A percentile compares a stretch with the other conserved stretches of the same genome.
These are phyloP conservation scores for Meteorus sp. DNA, from an alignment of 1,140 invertebrate genomes.

Conservation along the genomic window DNA sequence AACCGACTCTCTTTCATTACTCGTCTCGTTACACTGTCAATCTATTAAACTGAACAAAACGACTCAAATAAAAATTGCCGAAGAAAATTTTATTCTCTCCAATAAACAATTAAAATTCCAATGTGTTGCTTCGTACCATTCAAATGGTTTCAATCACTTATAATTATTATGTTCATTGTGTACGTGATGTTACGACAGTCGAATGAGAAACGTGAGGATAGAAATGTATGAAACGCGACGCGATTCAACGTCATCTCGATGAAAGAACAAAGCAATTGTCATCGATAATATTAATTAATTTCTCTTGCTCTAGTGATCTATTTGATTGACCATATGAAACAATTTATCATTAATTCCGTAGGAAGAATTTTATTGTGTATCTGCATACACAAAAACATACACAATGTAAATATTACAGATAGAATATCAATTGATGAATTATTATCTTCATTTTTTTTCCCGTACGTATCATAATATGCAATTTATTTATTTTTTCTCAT, in stretches of 20 bases:
- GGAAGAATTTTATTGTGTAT: neutral
- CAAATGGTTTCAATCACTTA: constrained; percentile 3
- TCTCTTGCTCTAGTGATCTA: too few species aligned
- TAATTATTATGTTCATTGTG: too few species aligned
- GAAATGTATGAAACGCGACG: constrained; percentile 44
- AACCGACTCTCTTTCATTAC: constrained; percentile 9
- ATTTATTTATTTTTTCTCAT: neutral
- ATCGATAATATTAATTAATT: too few species aligned
- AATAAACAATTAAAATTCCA: constrained; percentile 2
- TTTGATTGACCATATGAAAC: too few species aligned
- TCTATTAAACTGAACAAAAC: too few species aligned
- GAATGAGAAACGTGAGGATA: too few species aligned
- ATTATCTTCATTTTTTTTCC: too few species aligned
- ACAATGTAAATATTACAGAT: too few species aligned
- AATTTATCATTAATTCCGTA: neutral
- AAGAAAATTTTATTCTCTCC: neutral
- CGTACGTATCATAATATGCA: too few species aligned
- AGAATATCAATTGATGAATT: too few species aligned
- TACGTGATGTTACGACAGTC: too few species aligned
- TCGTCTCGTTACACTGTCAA: constrained; percentile 8
- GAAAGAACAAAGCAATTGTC: neutral
- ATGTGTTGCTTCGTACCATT: constrained; percentile 23
- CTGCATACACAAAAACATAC: too few species aligned
- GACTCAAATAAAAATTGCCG: neutral
- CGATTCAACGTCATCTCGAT: constrained; percentile 9